Evolutionary conservation across 2,888 invertebrate genomes (phyloP).

Genomic region (Lasius fuliginosus): DNA sequence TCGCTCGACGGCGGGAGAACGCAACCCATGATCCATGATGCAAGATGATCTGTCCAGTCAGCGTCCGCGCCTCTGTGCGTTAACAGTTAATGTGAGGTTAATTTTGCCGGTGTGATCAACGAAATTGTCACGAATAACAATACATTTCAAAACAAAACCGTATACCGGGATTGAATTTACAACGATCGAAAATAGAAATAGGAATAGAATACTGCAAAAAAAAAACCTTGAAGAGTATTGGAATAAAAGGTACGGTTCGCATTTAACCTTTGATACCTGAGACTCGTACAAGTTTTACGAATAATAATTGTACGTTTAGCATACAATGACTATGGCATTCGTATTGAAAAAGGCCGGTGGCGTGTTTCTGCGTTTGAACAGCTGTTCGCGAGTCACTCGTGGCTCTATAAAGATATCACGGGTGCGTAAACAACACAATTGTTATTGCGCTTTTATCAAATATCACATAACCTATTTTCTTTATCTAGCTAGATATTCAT

Average conservation of each 20-base stretch:
- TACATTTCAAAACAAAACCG: background rate
- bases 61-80: background rate
- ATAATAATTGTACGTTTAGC: constrained; percentile 27
- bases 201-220: background rate
- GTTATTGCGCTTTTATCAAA: background rate
- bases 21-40: too few species aligned
- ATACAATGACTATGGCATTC: constrained; percentile 76
- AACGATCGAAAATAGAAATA: background rate
- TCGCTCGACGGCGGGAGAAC: too few species aligned
- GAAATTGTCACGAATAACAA: background rate
- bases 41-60: constrained; percentile 10
- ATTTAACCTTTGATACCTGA: background rate
- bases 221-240: background rate
- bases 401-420: constrained; percentile 66
- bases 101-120: background rate
- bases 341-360: constrained; percentile 70
- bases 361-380: constrained; percentile 68
- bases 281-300: background rate
- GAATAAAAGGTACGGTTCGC: too few species aligned
- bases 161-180: background rate
- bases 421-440: constrained; percentile 66
- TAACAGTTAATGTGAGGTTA: background rate
- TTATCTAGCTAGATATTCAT: background rate
- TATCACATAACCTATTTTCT: constrained; percentile 20
- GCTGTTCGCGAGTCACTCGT: constrained; percentile 61